Percentiles rank a stretch among this genome's conserved stretches.
phyloP scores from a whole-genome alignment of 2,113 vertebrate genomes.

The Phoenicopterus ruber region DNA sequence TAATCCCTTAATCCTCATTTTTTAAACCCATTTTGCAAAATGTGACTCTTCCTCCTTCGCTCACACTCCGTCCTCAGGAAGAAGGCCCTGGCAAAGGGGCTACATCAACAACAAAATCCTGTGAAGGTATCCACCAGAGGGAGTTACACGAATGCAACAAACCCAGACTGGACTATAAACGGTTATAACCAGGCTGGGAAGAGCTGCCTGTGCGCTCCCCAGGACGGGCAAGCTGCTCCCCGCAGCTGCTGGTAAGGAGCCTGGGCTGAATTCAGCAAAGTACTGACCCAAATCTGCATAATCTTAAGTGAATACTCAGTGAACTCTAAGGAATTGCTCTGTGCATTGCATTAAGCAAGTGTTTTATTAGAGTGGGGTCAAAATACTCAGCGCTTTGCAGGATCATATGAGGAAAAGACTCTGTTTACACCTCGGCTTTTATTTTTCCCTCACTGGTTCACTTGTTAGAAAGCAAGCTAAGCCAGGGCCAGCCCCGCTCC shows the following conservation, averaged over 20 bases:
- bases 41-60: fast-evolving
- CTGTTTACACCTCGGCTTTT: slow-evolving; percentile 45
- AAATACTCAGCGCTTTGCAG: background rate
- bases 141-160: slow-evolving; percentile 8
- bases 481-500: background rate
- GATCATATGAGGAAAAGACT: slow-evolving; percentile 25
- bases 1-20: background rate
- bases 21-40: background rate
- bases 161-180: no score
- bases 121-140: slow-evolving; percentile 49
- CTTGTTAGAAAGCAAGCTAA: slow-evolving; percentile 7
- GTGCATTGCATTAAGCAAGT: background rate
- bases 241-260: background rate
- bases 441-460: slow-evolving; percentile 26
- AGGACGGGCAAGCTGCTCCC: background rate
- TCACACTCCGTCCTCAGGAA: background rate
- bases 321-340: slow-evolving; percentile 24
- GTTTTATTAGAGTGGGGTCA: slow-evolving; percentile 10
- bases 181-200: background rate
- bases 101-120: background rate
- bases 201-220: background rate
- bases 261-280: background rate
- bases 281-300: slow-evolving; percentile 35
- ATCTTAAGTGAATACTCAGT: slow-evolving; percentile 31
- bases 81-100: background rate